Conservation (phyloP, 2,797 vertebrate species). For the Myotis myotis region DNA sequence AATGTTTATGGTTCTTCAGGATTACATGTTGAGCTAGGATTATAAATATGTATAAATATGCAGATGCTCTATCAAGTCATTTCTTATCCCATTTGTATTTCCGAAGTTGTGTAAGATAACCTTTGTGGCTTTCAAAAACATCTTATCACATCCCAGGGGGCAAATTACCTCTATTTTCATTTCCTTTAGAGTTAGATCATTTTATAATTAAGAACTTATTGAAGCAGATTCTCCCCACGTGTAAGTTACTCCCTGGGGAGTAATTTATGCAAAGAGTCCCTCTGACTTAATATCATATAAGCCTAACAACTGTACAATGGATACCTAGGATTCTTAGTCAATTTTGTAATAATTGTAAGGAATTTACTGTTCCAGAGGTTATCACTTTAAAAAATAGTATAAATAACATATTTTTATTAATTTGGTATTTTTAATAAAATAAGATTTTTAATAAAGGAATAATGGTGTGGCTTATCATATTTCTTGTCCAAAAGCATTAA, state of each 20-base stretch:
- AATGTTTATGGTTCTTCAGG: conserved; percentile 64
- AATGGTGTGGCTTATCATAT: background rate
- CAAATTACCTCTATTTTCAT: conserved; percentile 81
- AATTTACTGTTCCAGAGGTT: conserved; percentile 43
- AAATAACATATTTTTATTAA: background rate
- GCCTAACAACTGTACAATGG: conserved; percentile 55
- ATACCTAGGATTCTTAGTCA: conserved; percentile 56
- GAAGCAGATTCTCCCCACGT: conserved; percentile 72
- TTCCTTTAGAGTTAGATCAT: conserved; percentile 80
- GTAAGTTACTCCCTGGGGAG: conserved; percentile 77
- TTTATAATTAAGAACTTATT: conserved; percentile 81
- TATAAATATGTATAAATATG: conserved; percentile 79
- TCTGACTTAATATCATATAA: conserved; percentile 71
- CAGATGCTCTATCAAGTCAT: conserved; percentile 67
- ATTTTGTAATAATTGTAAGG: conserved; percentile 54
- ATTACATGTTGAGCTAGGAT: conserved; percentile 62
- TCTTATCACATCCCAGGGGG: conserved; percentile 69
- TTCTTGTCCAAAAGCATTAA: background rate
- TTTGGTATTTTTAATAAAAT: conserved; percentile 27
- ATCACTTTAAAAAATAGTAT: background rate
- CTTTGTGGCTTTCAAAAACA: conserved; percentile 77
- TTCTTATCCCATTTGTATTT: conserved; percentile 72
- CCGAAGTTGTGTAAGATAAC: conserved; percentile 70
- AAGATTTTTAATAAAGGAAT: conserved; percentile 39
- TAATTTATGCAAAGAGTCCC: conserved; percentile 76